Percentiles rank a stretch among this genome's conserved stretches.
Evolutionary conservation across 2,888 invertebrate genomes (phyloP).

Genomic region (Drosophila multiciliata): DNA sequence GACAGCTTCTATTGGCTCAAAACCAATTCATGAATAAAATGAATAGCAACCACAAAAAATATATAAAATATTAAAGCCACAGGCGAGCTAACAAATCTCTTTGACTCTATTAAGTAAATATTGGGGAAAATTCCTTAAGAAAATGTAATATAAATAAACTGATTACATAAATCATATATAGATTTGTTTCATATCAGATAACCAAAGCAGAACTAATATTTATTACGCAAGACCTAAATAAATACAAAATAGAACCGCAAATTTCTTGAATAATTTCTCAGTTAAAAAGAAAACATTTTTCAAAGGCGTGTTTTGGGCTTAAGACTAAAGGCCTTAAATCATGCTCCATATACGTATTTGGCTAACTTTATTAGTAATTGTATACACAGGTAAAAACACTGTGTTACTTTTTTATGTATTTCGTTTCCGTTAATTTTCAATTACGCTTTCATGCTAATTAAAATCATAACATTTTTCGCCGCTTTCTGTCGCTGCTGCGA

Average conservation of each 20-base stretch:
- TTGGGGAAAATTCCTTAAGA: too few relatives aligned
- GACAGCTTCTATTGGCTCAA: neutral
- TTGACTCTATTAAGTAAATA: too few relatives aligned
- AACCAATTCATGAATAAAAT: neutral
- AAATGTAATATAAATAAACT: neutral
- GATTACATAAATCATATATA: neutral
- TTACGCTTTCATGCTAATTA: constrained; percentile 78
- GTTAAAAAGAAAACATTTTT: constrained; percentile 2
- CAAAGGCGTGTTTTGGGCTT: constrained; percentile 8
- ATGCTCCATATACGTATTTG: neutral
- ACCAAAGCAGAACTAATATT: neutral
- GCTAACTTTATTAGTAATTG: constrained; percentile 10
- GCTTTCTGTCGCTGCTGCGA: constrained; percentile 39
- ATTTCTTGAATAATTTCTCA: constrained; percentile 3
- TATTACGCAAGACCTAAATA: constrained; percentile 25
- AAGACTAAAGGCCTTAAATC: neutral
- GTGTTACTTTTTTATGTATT: constrained; percentile 32
- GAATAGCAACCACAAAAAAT: neutral
- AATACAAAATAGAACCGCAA: constrained; percentile 28
- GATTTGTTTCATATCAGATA: neutral
- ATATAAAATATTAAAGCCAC: neutral
- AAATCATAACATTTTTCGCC: constrained; percentile 59
- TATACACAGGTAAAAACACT: constrained; percentile 14
- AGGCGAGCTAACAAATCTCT: too few relatives aligned
- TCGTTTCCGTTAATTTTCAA: constrained; percentile 72